phyloP scores from a whole-genome alignment of 2,113 vertebrate species.

The Crotalus horridus region DNA sequence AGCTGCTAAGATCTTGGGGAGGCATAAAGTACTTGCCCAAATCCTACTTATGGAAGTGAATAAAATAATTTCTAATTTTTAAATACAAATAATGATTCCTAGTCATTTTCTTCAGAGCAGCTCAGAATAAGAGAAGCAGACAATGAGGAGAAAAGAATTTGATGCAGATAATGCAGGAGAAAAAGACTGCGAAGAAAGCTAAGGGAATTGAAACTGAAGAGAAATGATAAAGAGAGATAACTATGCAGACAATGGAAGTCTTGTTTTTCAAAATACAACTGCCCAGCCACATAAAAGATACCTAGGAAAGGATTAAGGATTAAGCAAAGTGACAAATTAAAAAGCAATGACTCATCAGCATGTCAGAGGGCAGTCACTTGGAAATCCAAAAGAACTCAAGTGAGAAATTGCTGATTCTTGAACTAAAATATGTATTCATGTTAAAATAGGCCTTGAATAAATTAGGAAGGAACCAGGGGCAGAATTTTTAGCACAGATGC shows the following conservation, averaged over 20 bases:
- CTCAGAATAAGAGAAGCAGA: background rate
- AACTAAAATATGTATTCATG: background rate
- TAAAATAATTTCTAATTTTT: background rate
- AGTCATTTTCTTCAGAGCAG: background rate
- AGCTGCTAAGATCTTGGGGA: background rate
- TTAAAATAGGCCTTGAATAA: background rate
- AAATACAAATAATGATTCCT: background rate
- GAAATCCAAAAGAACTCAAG: background rate
- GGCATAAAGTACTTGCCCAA: background rate
- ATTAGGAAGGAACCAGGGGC: background rate
- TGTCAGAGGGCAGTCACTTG: background rate
- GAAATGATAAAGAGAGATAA: background rate
- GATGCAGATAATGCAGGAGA: background rate
- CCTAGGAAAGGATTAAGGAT: background rate
- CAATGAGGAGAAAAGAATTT: background rate
- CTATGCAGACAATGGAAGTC: background rate
- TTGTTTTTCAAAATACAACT: background rate
- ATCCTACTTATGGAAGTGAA: background rate
- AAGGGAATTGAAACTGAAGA: background rate
- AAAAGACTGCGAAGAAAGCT: background rate
- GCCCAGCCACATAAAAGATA: background rate
- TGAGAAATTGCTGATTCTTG: background rate
- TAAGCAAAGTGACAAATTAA: background rate
- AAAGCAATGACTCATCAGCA: background rate
- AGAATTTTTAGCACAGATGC: background rate